Conservation (phyloP, 2,888 invertebrate genomes). For the Dasysyrphus albostriatus region DNA sequence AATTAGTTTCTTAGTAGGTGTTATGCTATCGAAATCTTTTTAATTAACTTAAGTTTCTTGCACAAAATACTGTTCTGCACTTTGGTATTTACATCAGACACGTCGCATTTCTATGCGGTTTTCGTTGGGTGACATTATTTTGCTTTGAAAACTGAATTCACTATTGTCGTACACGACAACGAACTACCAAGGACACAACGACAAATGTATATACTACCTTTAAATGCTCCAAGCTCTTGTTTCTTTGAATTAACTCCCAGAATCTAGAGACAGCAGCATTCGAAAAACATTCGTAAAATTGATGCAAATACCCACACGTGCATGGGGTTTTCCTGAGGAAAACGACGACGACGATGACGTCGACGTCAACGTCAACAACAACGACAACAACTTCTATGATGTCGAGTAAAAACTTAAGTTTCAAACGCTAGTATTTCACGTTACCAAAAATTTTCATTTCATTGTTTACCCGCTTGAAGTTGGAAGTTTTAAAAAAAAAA, state of each 20-base stretch:
- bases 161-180: constrained; percentile 35
- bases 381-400: constrained; percentile 4
- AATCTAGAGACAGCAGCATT: constrained; percentile 22
- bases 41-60: neutral
- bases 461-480: constrained; percentile 63
- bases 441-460: constrained; percentile 67
- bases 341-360: neutral
- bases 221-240: constrained; percentile 11
- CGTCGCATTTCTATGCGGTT: constrained; percentile 51
- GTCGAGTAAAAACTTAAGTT: constrained; percentile 16
- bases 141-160: constrained; percentile 40
- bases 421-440: constrained; percentile 36
- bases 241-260: constrained; percentile 50
- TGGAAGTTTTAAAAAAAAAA: constrained; percentile 6
- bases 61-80: constrained; percentile 1
- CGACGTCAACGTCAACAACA: constrained; percentile 3
- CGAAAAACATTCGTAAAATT: constrained; percentile 44
- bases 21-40: too few relatives aligned
- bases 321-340: constrained; percentile 27
- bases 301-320: constrained; percentile 49
- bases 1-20: too few relatives aligned
- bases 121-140: constrained; percentile 46
- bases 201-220: neutral
- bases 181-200: neutral
- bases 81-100: constrained; percentile 35